Base-by-base conservation (phyloP, 2,888 invertebrate species). In the Drosophila robusta region DNA sequence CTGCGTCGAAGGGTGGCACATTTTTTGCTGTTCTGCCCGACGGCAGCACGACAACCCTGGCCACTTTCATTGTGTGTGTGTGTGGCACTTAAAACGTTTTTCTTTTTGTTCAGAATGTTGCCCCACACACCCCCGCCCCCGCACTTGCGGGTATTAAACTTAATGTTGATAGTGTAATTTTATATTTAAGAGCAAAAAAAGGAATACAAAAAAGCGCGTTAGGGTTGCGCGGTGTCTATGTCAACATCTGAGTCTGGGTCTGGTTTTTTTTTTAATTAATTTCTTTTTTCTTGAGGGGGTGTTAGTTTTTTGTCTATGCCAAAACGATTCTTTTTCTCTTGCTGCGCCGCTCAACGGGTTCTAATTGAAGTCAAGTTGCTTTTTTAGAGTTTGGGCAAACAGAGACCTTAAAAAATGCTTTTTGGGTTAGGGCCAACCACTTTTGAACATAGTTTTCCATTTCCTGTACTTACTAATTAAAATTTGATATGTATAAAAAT, bases 81-180 rank as follows among this genome's bases (percentile, higher is more conserved):
- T 69, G 69, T 60, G 73, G 76, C 86, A 85, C 85, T 89, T 89
- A 87, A 89, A 87, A 86, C 80, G 75, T 63, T 71, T 87, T 70
- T 70, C 70, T 55, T 72, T 39, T 50, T 42, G 45, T 46, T 41
- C 32, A 39, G 41, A 60, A 71, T 39, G 66, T 60, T 62, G 32
- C 54, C 38, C 34, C 52, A 50, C n/a, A 42, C 50, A 45, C 16
- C 52, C 49, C 50, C 71, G 56, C 54, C 62, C 73, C 11, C 63
- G 49, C 74, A 87, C 89, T 89, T 85, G 89, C 85, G 89, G 89
- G 89, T 86, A 88, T 86, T 88, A 86, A 88, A 83, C 88, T 75
- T 89, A 88, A 88, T 88, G 89, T 86, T 86, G 87, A 86, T 86
- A 89, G 89, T 86, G 89, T 86, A 86, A 86, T 86, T 89, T 86